Percentiles rank a stretch among this genome's conserved stretches.
Conservation (phyloP, 2,797 vertebrate species). For the Betta splendens region DNA sequence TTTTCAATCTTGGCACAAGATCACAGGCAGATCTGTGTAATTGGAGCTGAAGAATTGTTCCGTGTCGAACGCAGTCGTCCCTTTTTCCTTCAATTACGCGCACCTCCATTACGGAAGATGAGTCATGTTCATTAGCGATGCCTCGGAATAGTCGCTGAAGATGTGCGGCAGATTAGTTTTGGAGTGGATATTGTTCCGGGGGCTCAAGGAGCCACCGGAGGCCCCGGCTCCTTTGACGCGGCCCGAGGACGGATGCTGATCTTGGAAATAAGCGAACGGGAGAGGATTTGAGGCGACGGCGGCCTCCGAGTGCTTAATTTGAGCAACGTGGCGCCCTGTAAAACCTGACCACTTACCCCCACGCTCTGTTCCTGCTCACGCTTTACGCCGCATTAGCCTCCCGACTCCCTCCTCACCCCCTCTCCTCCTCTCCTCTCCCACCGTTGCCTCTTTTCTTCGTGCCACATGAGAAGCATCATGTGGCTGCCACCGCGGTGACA, state of each 20-base stretch:
- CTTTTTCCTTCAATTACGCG: conserved; percentile 34
- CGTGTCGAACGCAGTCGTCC: conserved; percentile 33
- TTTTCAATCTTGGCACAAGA: conserved; percentile 39
- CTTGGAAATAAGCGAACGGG: conserved; percentile 23
- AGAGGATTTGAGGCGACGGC: conserved; percentile 13
- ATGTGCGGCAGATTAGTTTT: conserved; percentile 58
- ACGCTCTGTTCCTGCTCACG: conserved; percentile 21
- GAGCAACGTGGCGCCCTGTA: not conserved
- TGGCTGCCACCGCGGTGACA: conserved; percentile 49
- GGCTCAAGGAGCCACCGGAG: conserved; percentile 27
- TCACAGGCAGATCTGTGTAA: conserved; percentile 44
- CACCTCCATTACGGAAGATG: conserved; percentile 36
- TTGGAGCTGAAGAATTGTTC: conserved; percentile 42
- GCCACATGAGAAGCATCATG: conserved; percentile 36
- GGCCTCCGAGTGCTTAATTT: conserved; percentile 21
- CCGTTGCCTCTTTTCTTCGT: conserved; percentile 11
- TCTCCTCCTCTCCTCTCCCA: not conserved
- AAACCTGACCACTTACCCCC: not conserved
- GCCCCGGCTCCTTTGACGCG: conserved; percentile 20
- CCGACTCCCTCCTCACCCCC: conserved; percentile 1
- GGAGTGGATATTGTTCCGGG: conserved; percentile 64
- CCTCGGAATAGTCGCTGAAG: conserved; percentile 41
- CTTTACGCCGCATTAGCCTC: not conserved
- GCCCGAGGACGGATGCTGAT: conserved; percentile 2
- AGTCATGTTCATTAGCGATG: conserved; percentile 55